Conservation (phyloP, 2,888 invertebrate species). For the Phyto melanocephala region DNA sequence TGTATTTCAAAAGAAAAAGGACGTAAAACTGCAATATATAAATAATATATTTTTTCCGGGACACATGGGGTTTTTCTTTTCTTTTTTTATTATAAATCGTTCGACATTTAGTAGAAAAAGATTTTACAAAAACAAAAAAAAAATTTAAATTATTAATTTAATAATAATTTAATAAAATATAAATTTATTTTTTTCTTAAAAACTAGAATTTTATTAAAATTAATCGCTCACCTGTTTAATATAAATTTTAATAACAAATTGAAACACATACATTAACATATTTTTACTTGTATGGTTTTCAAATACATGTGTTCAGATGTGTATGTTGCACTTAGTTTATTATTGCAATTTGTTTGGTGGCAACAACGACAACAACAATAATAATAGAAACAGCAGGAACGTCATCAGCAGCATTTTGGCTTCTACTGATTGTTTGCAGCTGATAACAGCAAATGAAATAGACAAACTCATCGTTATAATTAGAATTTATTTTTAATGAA, state of each 20-base stretch:
- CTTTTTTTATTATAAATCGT: too few species aligned
- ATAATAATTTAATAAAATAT: too few species aligned
- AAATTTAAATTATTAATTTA: too few species aligned
- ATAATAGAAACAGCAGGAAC: constrained; percentile 2
- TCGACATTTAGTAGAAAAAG: too few species aligned
- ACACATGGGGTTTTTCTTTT: too few species aligned
- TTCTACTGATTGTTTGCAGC: constrained; percentile 68
- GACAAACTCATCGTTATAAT: constrained; percentile 73
- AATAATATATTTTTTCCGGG: too few species aligned
- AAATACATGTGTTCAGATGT: neutral
- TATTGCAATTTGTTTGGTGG: constrained; percentile 64
- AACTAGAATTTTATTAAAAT: too few species aligned
- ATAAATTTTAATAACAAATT: constrained; percentile 6
- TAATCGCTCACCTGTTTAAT: constrained; percentile 30
- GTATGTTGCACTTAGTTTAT: constrained; percentile 46
- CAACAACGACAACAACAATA: constrained; percentile 57
- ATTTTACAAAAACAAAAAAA: too few species aligned
- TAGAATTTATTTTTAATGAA: constrained; percentile 73
- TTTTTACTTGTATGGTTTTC: neutral
- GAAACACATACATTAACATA: neutral
- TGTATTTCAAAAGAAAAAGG: too few species aligned
- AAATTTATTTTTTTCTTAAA: too few species aligned
- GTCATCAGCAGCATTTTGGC: constrained; percentile 40
- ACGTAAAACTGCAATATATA: too few species aligned
- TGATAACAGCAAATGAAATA: constrained; percentile 68